Evolutionary conservation across 2,113 vertebrate species (phyloP), one percentile per base, ranked within the genome.

Genomic region (Neodontobutis hainanensis): DNA sequence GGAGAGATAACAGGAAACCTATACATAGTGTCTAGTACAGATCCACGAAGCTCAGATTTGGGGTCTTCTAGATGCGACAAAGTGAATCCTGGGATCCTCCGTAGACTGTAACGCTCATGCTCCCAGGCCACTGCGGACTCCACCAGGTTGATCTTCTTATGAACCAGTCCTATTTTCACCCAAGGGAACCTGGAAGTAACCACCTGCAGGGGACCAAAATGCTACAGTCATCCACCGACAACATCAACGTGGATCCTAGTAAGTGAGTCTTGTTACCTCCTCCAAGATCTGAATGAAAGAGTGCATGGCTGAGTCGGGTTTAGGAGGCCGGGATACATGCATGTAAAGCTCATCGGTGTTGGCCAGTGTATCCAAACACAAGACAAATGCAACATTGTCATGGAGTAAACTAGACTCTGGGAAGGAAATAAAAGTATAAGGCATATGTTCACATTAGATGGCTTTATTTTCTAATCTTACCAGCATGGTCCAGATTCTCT

Each of bases 121-220:
- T 94, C 92, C 93, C 93, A 94, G 11, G 89, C 75, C 11, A 94
- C 69, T 0, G 87, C 70, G 6, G 90, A 82, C 48, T 93, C 92
- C 53, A 87, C 90, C 6, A 93, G 85, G 78, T 93, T 92, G 75
- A 94, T 94, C 73, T 93, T 94, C 75, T 94, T 94, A 70, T 94
- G 93, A 45, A 94, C 74, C 65, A 92, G 57, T 27, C 84, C 86
- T 52, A 91, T 65, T 53, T 76, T 90, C 52, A 94, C 86, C 87
- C 85, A 92, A 4, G 90, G 83, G 59, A 93, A 93, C 59, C 88
- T 89, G 57, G 86, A 90, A 8, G 82, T 89, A 15, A 89, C 79
- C 45, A 94, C 91, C 93, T 94, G n/a, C 2, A 61, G 19, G 32
- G 14, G 19, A 27, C 7, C 10, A 43, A 43, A 43, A 43, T 43